Evolutionary conservation across 2,113 vertebrate species (phyloP).

Genomic region (Dromiciops gliroides): DNA sequence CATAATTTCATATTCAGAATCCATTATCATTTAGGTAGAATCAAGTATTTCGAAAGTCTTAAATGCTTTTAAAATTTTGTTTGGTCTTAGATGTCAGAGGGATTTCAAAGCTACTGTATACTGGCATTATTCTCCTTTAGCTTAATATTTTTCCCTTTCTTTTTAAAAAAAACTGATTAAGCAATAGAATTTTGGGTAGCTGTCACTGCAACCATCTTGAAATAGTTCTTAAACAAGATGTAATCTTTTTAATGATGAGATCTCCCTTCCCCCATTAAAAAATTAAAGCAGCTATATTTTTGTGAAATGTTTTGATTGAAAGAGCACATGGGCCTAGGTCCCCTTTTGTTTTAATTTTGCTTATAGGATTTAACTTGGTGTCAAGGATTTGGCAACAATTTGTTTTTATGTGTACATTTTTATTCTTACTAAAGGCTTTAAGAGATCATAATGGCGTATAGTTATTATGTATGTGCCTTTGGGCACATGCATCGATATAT

Average conservation of each 20-base stretch:
- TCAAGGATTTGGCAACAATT: slow-evolving; percentile 9
- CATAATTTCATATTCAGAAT: slow-evolving; percentile 17
- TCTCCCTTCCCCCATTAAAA: background rate
- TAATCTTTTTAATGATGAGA: slow-evolving; percentile 60
- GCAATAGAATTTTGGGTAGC: slow-evolving; percentile 28
- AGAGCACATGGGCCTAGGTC: background rate
- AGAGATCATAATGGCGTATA: background rate
- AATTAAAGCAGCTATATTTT: slow-evolving; percentile 44
- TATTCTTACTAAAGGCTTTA: slow-evolving; percentile 21
- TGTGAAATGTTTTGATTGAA: slow-evolving; percentile 44
- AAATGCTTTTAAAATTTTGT: slow-evolving; percentile 25
- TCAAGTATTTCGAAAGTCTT: slow-evolving; percentile 27
- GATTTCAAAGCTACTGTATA: slow-evolving; percentile 5
- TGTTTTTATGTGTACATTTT: background rate
- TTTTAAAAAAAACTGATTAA: slow-evolving; percentile 22
- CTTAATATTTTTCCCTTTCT: slow-evolving; percentile 52
- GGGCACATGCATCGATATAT: background rate
- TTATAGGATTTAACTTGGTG: background rate
- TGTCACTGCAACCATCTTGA: slow-evolving; percentile 51
- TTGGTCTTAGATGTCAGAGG: background rate
- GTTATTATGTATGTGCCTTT: background rate
- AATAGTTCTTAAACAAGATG: slow-evolving; percentile 64
- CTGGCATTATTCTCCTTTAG: slow-evolving; percentile 43
- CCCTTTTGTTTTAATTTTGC: background rate
- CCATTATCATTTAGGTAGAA: background rate